Base-by-base conservation (phyloP, 1,140 invertebrate species). In the Bacillus rossius region DNA sequence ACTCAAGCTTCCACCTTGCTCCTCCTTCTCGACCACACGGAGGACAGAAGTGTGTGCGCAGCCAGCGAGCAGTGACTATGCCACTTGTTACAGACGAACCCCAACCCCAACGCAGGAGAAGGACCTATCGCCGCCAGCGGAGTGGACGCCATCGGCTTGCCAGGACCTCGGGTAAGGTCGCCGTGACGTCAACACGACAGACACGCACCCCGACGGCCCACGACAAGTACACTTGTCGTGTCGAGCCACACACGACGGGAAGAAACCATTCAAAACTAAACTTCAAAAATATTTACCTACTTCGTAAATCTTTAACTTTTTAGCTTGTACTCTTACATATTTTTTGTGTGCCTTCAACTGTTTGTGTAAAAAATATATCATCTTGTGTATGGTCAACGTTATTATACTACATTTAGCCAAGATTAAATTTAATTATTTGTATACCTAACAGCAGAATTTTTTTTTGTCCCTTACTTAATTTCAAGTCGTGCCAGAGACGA, bases 101-200 rank as follows among this genome's bases (percentile, higher is more conserved):
- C 37, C 4, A 19, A 34, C 7, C 48, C 19, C 0, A 54, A 41
- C 17, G 34, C 52, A 13, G 52, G 52, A 54, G 19, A 19, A 23
- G 56, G 51, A 2, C 50, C 49, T 25, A 37, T 48, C 26, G 61
- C 43, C 4, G 58, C 55, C 19, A 42, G 37, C 2, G 40, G 56
- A 25, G 26, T 34, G 25, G 58, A 62, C 40, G 58, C 49, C 8
- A 29, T 59, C 34, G 61, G 57, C 17, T 1, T 60, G 20, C 61
- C 57, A 20, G 61, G 61, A n/a, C 61, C 61, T 29, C 25, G 61
- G 37, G 61, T 62, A 56, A 51, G 47, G 17, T 14, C 8, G 29
- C 20, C 8, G 40, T 55, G 3, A 17, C 47, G 14, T 14, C 1
- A n/a, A 16, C 47, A 49, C 13, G 16, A 2, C 14, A 49, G n/a